Evolutionary conservation across 2,797 vertebrate genomes (phyloP), one percentile per base, ranked within the genome.

Genomic region (Scomberomorus guttatus): DNA sequence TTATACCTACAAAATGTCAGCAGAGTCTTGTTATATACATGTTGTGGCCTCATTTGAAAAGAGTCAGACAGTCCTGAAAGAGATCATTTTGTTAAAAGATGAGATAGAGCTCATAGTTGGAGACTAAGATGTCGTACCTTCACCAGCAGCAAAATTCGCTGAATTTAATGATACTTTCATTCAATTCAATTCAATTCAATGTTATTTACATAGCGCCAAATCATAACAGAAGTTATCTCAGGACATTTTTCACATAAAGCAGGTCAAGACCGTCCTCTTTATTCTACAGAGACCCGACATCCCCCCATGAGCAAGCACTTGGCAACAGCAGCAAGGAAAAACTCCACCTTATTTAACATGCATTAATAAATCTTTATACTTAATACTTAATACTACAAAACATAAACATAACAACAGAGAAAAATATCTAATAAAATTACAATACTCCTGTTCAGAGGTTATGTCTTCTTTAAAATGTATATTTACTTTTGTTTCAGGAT

Each of bases 401-500:
- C 3, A 22, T 3, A 39, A 11, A 52, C 5, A 50, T 32, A 34
- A 20, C 14, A 11, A 7, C 15, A 6, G 0, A 51, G 2, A n/a
- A 39, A 66, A 14, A 5, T 24, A 39, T 44, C 3, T 9, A n/a
- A 14, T 7, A 22, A 15, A 32, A 9, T 4, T 12, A 60, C 3
- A 22, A 4, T 56, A 22, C 13, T 42, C 6, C 25, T 44, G 29
- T 20, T 20, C 13, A 24, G 11, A 6, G 12, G 25, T 66, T 12
- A 12, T 48, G 9, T 51, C 8, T 24, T 29, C 34, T 52, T 59
- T 15, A 12, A 61, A 22, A 18, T 57, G 18, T 29, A 4, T 0
- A 51, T 25, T 42, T 71, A 5, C 18, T 39, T 81, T 74, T 63
- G 27, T 87, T 89, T 8, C 83, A 99, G 98, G 98, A 99, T 68